These are phyloP conservation scores for Babyrousa celebensis DNA, from an alignment of 2,797 vertebrate species.

Conservation along the genomic window DNA sequence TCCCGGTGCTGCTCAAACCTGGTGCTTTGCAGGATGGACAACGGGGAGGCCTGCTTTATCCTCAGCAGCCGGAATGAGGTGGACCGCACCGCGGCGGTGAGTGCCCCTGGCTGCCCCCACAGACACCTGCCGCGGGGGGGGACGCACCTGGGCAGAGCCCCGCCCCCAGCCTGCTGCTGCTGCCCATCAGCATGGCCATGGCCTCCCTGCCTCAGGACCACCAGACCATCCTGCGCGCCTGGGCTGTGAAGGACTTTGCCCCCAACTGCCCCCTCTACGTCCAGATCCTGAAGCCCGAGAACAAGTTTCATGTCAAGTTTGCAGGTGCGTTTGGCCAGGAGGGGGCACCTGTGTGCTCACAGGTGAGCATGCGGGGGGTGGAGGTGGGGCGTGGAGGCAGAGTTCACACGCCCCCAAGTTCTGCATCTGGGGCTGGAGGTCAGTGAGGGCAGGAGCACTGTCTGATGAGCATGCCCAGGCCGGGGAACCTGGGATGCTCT, in stretches of 20 bases:
- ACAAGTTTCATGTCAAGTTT: conserved; percentile 98
- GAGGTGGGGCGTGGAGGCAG: not conserved
- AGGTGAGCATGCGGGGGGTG: rapidly evolving
- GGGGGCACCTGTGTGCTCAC: rapidly evolving
- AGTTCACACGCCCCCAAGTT: rapidly evolving
- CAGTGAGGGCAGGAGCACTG: rapidly evolving
- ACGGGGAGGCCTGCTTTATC: conserved; percentile 97
- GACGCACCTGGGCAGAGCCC: rapidly evolving
- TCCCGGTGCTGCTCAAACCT: not conserved
- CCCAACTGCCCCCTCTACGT: conserved; percentile 97
- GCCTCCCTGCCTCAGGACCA: conserved; percentile 93
- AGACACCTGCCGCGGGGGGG: rapidly evolving
- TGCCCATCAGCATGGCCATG: rapidly evolving
- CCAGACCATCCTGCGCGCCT: conserved; percentile 97
- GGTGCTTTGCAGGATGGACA: conserved; percentile 95
- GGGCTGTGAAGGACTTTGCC: conserved; percentile 98
- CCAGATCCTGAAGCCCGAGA: conserved; percentile 98
- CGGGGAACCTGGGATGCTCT: not conserved
- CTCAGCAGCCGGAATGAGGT: conserved; percentile 97
- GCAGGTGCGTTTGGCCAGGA: conserved; percentile 92
- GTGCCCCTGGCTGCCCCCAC: conserved; percentile 29
- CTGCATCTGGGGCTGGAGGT: not conserved
- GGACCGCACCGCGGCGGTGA: conserved; percentile 96
- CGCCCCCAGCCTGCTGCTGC: too few relatives aligned
- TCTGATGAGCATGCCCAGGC: not conserved